Conservation (phyloP, 2,113 vertebrate genomes). For the Scytalopus superciliaris region DNA sequence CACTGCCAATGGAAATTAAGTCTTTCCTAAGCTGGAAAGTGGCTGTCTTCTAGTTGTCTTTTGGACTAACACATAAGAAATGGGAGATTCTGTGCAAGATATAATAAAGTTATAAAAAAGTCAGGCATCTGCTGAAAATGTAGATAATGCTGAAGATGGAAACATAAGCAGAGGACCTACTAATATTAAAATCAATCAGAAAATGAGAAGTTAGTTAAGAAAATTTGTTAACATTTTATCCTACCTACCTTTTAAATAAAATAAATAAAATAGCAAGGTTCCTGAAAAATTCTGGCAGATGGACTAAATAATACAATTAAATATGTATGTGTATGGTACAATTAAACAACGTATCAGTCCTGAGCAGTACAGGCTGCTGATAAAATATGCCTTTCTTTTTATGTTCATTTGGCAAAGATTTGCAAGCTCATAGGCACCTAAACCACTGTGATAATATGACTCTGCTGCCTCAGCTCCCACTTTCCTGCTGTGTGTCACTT, state of each 20-base stretch:
- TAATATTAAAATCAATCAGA: not conserved
- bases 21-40: not conserved
- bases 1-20: not conserved
- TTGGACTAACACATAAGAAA: not conserved
- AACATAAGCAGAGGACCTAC: not conserved
- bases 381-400: not conserved
- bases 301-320: not conserved
- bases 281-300: not conserved
- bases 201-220: not conserved
- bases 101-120: not conserved
- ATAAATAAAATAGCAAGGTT: not conserved
- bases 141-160: not conserved
- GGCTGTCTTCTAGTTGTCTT: not conserved
- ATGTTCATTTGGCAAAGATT: not conserved
- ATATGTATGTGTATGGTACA: not conserved
- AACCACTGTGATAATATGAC: not conserved
- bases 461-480: not conserved
- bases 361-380: not conserved
- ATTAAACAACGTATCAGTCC: not conserved
- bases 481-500: not conserved
- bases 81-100: not conserved
- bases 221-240: not conserved
- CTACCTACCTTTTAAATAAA: not conserved
- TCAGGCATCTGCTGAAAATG: not conserved
- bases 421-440: not conserved